Percentiles rank a stretch among this genome's conserved stretches.
Conservation (phyloP, 2,888 invertebrate species). For the Sceliomorpha sp. region DNA sequence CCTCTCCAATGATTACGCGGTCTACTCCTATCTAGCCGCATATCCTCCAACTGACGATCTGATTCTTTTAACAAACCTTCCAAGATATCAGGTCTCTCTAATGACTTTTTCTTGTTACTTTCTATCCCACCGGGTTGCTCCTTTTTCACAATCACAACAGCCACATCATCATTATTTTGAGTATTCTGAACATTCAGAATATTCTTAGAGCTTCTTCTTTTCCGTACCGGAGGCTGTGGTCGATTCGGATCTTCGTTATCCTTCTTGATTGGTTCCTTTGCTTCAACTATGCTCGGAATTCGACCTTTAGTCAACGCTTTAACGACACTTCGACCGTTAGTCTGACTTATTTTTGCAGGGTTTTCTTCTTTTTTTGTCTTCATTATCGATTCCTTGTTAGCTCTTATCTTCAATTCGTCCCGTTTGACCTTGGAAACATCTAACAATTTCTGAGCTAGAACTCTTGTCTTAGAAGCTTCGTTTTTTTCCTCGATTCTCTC, state of each 20-base stretch:
- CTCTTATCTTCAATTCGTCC: conserved; percentile 43
- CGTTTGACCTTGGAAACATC: conserved; percentile 63
- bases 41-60: conserved; percentile 66
- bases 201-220: conserved; percentile 54
- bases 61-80: conserved; percentile 72
- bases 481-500: conserved; percentile 59
- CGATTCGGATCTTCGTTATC: conserved; percentile 36
- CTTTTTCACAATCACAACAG: neutral
- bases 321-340: conserved; percentile 11
- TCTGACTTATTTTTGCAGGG: conserved; percentile 36
- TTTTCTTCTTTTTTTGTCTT: conserved; percentile 56
- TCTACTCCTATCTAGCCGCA: conserved; percentile 66
- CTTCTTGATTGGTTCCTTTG: conserved; percentile 28
- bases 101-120: conserved; percentile 6
- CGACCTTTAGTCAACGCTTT: conserved; percentile 46
- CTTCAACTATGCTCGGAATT: conserved; percentile 17
- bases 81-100: conserved; percentile 71
- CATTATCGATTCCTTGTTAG: too few relatives aligned
- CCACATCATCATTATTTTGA: conserved; percentile 21
- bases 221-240: conserved; percentile 60
- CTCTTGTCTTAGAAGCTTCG: conserved; percentile 62
- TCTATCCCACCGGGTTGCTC: conserved; percentile 14
- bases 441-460: conserved; percentile 66
- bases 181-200: too few relatives aligned
- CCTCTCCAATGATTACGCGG: conserved; percentile 70